Evolutionary conservation across 2,888 invertebrate species (phyloP).

Genomic region (Epinotia bilunana): DNA sequence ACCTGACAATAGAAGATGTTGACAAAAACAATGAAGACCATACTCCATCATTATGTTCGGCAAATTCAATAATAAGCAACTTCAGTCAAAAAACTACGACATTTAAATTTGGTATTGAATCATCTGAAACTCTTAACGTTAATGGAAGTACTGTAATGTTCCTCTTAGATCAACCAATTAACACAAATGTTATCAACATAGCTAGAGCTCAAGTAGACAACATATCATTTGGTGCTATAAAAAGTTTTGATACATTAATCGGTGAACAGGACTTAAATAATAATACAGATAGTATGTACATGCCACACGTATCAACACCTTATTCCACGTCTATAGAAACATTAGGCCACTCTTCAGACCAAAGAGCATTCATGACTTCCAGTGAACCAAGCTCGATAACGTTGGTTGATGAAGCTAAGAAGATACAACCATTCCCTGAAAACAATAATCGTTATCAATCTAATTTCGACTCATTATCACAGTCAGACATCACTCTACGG

Average conservation of each 20-base stretch:
- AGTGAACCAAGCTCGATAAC: constrained; percentile 53
- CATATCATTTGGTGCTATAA: constrained; percentile 45
- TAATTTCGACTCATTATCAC: constrained; percentile 50
- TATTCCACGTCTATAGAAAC: constrained; percentile 31
- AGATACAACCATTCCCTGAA: constrained; percentile 49
- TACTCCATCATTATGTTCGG: constrained; percentile 50
- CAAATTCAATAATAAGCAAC: constrained; percentile 54
- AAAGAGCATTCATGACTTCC: constrained; percentile 40
- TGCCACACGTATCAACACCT: constrained; percentile 48
- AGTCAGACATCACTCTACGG: constrained; percentile 43
- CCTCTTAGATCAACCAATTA: constrained; percentile 51
- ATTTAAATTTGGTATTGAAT: constrained; percentile 35
- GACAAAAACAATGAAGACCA: constrained; percentile 49
- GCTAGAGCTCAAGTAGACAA: constrained; percentile 62
- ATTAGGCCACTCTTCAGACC: background rate
- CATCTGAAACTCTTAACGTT: constrained; percentile 46
- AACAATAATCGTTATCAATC: constrained; percentile 53
- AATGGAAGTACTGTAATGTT: background rate
- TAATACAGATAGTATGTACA: constrained; percentile 50
- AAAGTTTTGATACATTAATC: constrained; percentile 46
- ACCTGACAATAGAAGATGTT: constrained; percentile 41
- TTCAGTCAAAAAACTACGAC: constrained; percentile 62
- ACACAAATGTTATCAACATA: constrained; percentile 61
- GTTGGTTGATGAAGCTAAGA: constrained; percentile 47
- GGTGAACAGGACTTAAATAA: constrained; percentile 50